Evolutionary conservation across 2,113 vertebrate species (phyloP).

Genomic region (Galeopterus variegatus): DNA sequence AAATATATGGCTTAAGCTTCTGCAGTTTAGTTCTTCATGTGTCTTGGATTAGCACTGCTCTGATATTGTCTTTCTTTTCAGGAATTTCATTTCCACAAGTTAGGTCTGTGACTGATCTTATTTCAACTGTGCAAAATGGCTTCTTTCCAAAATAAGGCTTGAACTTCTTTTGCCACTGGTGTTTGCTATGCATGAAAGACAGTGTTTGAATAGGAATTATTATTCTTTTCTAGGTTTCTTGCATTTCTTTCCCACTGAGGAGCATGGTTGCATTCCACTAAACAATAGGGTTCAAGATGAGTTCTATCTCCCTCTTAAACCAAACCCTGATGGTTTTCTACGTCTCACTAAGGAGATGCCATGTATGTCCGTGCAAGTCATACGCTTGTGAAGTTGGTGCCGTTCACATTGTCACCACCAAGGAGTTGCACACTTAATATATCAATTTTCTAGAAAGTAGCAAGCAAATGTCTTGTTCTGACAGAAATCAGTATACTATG

Average conservation of each 20-base stretch:
- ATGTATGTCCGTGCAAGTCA: too few relatives aligned
- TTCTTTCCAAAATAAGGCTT: constrained; percentile 23
- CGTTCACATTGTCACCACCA: background rate
- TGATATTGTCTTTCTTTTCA: constrained; percentile 37
- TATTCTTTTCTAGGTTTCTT: background rate
- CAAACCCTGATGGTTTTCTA: background rate
- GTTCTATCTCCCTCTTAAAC: background rate
- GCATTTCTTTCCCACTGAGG: background rate
- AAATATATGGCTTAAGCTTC: background rate
- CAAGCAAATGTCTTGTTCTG: background rate
- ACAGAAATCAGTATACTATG: background rate
- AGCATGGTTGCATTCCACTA: background rate
- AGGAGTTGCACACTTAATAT: background rate
- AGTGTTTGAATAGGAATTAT: background rate
- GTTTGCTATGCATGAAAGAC: background rate
- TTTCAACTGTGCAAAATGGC: background rate
- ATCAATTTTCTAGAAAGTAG: background rate
- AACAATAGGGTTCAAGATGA: background rate
- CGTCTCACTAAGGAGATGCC: background rate
- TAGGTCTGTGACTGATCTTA: constrained; percentile 34
- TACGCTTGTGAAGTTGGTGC: background rate
- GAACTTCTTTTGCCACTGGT: background rate
- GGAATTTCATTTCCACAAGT: constrained; percentile 26
- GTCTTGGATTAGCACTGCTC: background rate
- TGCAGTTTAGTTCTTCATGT: background rate